These are phyloP conservation scores for Cancer borealis DNA, from an alignment of 2,888 invertebrate genomes.

Conservation along the genomic window DNA sequence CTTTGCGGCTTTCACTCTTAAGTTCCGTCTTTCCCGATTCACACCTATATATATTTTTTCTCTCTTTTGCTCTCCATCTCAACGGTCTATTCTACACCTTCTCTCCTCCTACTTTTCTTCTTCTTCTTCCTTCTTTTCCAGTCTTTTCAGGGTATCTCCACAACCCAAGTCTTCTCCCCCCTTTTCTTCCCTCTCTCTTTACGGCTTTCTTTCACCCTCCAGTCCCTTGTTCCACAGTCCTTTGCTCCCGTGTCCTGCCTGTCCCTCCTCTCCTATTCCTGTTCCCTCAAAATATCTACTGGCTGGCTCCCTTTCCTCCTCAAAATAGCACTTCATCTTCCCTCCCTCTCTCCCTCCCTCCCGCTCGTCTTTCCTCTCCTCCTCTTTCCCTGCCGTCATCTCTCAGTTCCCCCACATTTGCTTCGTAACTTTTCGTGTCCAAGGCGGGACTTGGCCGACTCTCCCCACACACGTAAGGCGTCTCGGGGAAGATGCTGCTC, in stretches of 20 bases:
- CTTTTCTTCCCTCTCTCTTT: constrained; percentile 8
- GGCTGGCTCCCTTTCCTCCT: not conserved
- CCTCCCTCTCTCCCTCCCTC: not conserved
- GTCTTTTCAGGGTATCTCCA: too few relatives aligned
- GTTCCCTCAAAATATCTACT: not conserved
- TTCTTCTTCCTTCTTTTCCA: not conserved
- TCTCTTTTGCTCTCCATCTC: not conserved
- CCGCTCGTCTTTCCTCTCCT: not conserved
- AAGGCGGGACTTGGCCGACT: not conserved
- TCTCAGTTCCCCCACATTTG: constrained; percentile 34
- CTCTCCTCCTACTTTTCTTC: not conserved
- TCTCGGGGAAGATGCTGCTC: not conserved
- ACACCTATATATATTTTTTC: not conserved
- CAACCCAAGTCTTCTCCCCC: not conserved
- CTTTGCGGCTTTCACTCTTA: not conserved
- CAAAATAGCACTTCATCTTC: not conserved
- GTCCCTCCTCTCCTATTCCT: not conserved
- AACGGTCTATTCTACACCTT: not conserved
- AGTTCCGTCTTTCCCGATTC: not conserved
- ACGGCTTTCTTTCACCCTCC: not conserved
- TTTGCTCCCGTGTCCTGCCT: not conserved
- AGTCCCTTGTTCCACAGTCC: constrained; percentile 14
- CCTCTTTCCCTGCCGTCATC: not conserved
- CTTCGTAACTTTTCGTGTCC: constrained; percentile 38
- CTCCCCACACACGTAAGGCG: not conserved